These are phyloP conservation scores for Harpagifer antarcticus DNA, from an alignment of 2,797 vertebrate species.

Conservation along the genomic window DNA sequence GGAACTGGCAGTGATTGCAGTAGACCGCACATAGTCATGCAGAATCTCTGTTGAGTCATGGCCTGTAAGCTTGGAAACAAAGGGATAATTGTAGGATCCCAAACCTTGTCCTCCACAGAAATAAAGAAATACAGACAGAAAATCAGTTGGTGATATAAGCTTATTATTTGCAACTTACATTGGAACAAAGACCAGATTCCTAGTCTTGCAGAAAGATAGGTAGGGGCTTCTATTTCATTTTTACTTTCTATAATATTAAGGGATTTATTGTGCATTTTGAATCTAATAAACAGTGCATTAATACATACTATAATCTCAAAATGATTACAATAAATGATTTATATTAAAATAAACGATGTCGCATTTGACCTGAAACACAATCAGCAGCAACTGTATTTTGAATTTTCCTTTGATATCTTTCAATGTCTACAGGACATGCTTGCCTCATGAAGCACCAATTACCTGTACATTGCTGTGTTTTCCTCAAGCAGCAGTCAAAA, in stretches of 20 bases:
- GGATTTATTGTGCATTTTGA: background rate
- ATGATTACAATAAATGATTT: background rate
- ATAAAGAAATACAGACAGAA: constrained; percentile 10
- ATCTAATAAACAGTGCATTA: background rate
- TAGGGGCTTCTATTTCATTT: too few relatives aligned
- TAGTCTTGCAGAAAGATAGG: background rate
- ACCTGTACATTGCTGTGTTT: constrained; percentile 14
- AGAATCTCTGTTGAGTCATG: constrained; percentile 26
- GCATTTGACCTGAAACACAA: background rate
- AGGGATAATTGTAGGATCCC: constrained; percentile 24
- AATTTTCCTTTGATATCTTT: constrained; percentile 2
- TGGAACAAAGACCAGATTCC: background rate
- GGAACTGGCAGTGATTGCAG: constrained; percentile 35
- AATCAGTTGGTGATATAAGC: constrained; percentile 10
- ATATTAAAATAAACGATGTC: background rate
- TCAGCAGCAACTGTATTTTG: background rate
- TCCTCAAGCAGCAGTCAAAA: constrained; percentile 15
- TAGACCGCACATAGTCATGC: background rate
- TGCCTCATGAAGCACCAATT: background rate
- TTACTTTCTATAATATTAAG: background rate
- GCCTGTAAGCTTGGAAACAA: constrained; percentile 35
- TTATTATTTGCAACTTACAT: constrained; percentile 5
- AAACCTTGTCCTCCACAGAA: constrained; percentile 8
- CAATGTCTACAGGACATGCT: constrained; percentile 9
- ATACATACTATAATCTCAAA: background rate